Evolutionary conservation across 2,797 vertebrate genomes (phyloP), one percentile per base, ranked within the genome.

Genomic region (Varecia variegata): DNA sequence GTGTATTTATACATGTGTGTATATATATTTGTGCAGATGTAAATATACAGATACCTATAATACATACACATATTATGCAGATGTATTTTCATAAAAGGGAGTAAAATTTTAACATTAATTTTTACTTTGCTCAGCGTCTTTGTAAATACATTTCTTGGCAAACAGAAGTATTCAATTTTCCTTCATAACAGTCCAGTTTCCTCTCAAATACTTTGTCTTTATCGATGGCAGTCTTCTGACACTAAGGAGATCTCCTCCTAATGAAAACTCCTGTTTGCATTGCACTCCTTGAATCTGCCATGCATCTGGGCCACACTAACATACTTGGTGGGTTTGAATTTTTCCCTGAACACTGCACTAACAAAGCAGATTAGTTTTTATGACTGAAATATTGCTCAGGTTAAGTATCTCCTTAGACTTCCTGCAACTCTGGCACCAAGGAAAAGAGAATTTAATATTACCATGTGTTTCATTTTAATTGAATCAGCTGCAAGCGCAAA

Each of bases 391-490:
- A 82, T 82, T 35, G 1, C 68, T 18, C 7, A 1, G 65, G 74
- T 52, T 95, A 92, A 97, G 25, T 79, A 83, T 68, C 54, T 95
- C 47, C 70, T 96, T 67, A 91, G 68, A 89, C 45, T 96, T 85
- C 23, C 47, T 86, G 38, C 15, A 94, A 89, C 20, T 90, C 43
- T 73, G 76, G 80, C 10, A 90, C 52, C 14, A 74, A 90, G 27
- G 13, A 90, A 94, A 96, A 94, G 27, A 73, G 45, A 96, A 91
- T 80, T 87, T 79, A 93, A 83, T 96, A n/a, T 92, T 96, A 93
- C 84, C 45, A 12, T 91, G 62, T 91, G 60, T 38, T 96, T 94
- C 80, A 83, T 94, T 97, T 96, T 94, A 97, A 97, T 93, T 94
- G 81, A 94, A 80, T 95, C 56, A 83, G 15, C 38, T n/a, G 6